Base-by-base conservation (phyloP, 2,888 invertebrate species). In the Abrostola triplasia region DNA sequence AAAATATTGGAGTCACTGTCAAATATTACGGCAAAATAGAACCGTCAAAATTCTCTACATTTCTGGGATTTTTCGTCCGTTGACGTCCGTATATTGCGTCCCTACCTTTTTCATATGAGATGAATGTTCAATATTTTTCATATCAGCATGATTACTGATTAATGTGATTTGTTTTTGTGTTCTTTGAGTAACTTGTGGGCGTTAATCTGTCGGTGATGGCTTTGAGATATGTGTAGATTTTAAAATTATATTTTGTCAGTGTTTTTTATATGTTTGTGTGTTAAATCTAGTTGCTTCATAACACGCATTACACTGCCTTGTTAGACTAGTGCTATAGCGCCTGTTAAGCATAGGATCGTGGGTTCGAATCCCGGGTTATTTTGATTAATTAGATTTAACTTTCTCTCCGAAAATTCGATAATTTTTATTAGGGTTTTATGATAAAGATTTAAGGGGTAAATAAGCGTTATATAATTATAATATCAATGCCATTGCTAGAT, bases 41-140 rank as follows among this genome's bases (percentile, higher is more conserved):
- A 54, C 59, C 55, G 62, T 62, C 64, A 64, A 60, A 73, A 72
- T 52, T 53, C 50, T 59, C 44, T 12, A 11, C 47, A 62, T 36
- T 41, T 11, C 4, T 37, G 36, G n/a, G 49, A 62, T 36, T 41
- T 11, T 37, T 36, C 40, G 47, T 36, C 53, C 56, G 9, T 13
- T 63, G 54, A 44, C 44, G 40, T 12, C 24, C 24, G 24, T 4
- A 24, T 2, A 24, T 24, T 24, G 24, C 24, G 24, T 24, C 4
- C 9, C 12, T 24, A 47, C 24, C 5, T 7, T 24, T 24, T 44
- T 47, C 44, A 47, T 10, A 13, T 72, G 63, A 24, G 9, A 36
- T 38, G 35, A 40, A 48, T 68, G 73, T 73, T 60, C 6, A 11
- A 1, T 58, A 11, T 36, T 49, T 40, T 52, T 2, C 44, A 47